These are phyloP conservation scores for Drosophila phalerata DNA, from an alignment of 2,888 invertebrate genomes.

Conservation along the genomic window DNA sequence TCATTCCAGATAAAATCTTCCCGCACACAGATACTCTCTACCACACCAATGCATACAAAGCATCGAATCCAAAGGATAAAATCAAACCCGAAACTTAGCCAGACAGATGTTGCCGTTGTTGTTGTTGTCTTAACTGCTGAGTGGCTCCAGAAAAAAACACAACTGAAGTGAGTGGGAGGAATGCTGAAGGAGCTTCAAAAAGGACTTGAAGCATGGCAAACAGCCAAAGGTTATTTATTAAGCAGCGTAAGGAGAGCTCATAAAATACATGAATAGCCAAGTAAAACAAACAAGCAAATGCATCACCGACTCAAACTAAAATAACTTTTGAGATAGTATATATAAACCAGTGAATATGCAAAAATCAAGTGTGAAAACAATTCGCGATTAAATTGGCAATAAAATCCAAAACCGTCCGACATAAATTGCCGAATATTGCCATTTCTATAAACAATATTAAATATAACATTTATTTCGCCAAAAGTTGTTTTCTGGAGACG, in stretches of 20 bases:
- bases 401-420: conserved; percentile 57
- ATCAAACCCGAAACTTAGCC: conserved; percentile 24
- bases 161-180: conserved; percentile 7
- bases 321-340: conserved; percentile 30
- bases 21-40: conserved; percentile 6
- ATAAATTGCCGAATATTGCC: conserved; percentile 39
- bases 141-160: conserved; percentile 35
- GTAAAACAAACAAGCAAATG: conserved; percentile 41
- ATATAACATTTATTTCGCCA: conserved; percentile 50
- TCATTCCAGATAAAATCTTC: conserved; percentile 74
- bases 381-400: conserved; percentile 63
- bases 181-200: conserved; percentile 1
- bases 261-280: conserved; percentile 32
- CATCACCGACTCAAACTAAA: conserved; percentile 32
- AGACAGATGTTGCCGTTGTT: conserved; percentile 59
- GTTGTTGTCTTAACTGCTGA: conserved; percentile 27
- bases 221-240: conserved; percentile 55
- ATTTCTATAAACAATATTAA: conserved; percentile 17
- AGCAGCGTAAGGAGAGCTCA: conserved; percentile 32
- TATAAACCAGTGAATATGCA: conserved; percentile 41
- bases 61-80: conserved; percentile 29
- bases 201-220: conserved; percentile 47
- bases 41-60: conserved; percentile 1
- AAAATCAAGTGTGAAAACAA: conserved; percentile 50
- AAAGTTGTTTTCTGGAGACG: conserved; percentile 30